These are phyloP conservation scores for Hormiphora californensis DNA, from an alignment of 37 sponge, comb jelly and placozoan genomes.

Conservation along the genomic window DNA sequence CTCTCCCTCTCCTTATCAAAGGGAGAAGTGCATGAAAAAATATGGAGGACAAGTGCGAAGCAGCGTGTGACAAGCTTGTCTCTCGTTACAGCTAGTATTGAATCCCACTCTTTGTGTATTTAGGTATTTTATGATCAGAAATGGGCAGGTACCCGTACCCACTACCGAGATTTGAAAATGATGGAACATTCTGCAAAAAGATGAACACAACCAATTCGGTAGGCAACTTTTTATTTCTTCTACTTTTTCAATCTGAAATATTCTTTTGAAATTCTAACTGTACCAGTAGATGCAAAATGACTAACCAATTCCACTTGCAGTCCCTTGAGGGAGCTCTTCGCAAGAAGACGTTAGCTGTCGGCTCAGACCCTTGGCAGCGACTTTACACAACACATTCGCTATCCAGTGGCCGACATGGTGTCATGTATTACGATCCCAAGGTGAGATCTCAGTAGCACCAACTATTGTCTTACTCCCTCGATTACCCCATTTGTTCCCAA, in stretches of 20 bases:
- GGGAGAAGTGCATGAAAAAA: too few species aligned
- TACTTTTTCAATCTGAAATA: not conserved
- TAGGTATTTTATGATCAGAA: too few species aligned
- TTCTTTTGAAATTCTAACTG: not conserved
- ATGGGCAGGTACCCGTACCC: conserved; percentile 28
- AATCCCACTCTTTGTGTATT: too few species aligned
- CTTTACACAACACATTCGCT: conserved; percentile 72
- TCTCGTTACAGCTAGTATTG: too few species aligned
- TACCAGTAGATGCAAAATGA: not conserved
- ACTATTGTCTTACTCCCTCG: not conserved
- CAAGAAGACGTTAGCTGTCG: not conserved
- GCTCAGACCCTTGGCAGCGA: conserved; percentile 66
- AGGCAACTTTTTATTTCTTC: not conserved
- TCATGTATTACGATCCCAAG: conserved; percentile 69
- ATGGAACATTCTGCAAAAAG: not conserved
- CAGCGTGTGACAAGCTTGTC: too few species aligned
- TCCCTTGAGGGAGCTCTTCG: not conserved
- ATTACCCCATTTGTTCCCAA: not conserved
- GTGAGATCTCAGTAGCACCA: not conserved
- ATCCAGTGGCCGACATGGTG: conserved; percentile 67
- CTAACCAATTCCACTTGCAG: not conserved
- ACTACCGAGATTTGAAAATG: conserved; percentile 34
- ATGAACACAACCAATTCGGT: not conserved
- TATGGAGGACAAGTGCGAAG: too few species aligned
- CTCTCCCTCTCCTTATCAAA: too few species aligned